Evolutionary conservation across 2,888 invertebrate genomes (phyloP).

Genomic region (Pristionchus entomophagus): DNA sequence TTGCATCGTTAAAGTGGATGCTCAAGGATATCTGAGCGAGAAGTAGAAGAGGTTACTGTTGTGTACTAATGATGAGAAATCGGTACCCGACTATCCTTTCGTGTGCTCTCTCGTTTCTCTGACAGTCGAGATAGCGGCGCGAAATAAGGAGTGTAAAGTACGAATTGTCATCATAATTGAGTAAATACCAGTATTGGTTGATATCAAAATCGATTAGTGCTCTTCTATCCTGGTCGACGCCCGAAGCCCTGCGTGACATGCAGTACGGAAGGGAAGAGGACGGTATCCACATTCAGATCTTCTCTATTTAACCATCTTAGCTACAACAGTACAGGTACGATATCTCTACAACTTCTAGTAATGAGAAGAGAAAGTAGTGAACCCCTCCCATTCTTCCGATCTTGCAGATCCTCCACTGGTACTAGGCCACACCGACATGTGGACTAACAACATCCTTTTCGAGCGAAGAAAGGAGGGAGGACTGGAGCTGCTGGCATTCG

Average conservation of each 20-base stretch:
- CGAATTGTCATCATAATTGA: too few relatives aligned
- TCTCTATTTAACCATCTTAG: too few relatives aligned
- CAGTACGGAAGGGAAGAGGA: not conserved
- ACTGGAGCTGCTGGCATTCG: not conserved
- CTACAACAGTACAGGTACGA: too few relatives aligned
- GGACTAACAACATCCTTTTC: not conserved
- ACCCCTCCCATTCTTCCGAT: not conserved
- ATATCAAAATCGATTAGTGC: too few relatives aligned
- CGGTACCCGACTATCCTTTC: too few relatives aligned
- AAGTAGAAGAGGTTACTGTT: constrained; percentile 8
- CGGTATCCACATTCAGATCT: not conserved
- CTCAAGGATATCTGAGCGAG: not conserved
- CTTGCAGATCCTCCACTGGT: not conserved
- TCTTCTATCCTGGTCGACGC: not conserved
- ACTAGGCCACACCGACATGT: constrained; percentile 9
- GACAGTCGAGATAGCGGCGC: too few relatives aligned
- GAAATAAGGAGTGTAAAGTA: too few relatives aligned
- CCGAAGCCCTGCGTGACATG: not conserved
- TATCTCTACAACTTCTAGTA: too few relatives aligned
- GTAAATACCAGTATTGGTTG: too few relatives aligned
- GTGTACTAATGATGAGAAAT: too few relatives aligned
- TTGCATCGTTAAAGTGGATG: not conserved
- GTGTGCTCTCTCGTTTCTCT: too few relatives aligned
- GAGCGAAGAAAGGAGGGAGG: not conserved
- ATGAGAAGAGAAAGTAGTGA: too few relatives aligned